phyloP scores from a whole-genome alignment of 1,140 invertebrate species.

The Streblospio benedicti region DNA sequence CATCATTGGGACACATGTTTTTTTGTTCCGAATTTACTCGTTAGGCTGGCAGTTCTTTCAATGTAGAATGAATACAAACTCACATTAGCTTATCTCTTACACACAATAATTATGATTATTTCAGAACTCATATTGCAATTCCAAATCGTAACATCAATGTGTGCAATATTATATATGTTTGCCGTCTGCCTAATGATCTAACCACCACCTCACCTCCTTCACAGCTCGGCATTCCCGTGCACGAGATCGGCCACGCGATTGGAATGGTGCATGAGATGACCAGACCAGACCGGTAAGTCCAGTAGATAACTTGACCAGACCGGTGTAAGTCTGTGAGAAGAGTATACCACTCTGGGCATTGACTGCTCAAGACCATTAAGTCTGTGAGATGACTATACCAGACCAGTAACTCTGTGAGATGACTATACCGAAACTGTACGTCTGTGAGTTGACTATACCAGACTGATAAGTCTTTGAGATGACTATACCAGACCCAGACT shows the following conservation, averaged over 20 bases:
- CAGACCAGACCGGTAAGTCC: conserved; percentile 40
- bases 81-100: conserved; percentile 1
- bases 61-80: background rate
- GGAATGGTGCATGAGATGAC: conserved; percentile 47
- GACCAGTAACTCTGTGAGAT: too few species aligned
- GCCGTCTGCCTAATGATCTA: background rate
- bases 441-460: too few species aligned
- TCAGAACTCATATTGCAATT: background rate
- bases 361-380: too few species aligned
- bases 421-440: too few species aligned
- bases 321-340: too few species aligned
- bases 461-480: too few species aligned
- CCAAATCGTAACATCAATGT: background rate
- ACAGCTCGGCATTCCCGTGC: conserved; percentile 37
- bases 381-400: too few species aligned
- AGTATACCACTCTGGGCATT: too few species aligned
- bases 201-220: background rate
- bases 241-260: conserved; percentile 43
- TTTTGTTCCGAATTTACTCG: background rate
- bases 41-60: background rate
- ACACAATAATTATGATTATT: background rate
- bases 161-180: background rate
- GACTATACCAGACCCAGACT: too few species aligned
- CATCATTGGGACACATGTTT: background rate
- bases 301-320: too few species aligned